Evolutionary conservation across 2,113 vertebrate genomes (phyloP), one percentile per base, ranked within the genome.

Genomic region (Eidolon helvum): DNA sequence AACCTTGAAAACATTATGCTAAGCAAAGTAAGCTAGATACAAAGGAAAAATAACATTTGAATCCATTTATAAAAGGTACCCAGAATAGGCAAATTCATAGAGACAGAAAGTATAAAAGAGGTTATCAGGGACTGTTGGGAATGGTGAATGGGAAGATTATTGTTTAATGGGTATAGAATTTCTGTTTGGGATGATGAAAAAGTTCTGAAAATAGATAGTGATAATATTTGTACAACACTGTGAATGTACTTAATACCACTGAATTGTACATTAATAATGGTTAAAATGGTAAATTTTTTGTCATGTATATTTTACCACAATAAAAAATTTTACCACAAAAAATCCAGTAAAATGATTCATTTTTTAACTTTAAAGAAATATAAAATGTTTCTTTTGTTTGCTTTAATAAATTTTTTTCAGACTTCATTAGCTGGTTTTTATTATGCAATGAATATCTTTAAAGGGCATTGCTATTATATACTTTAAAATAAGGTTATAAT

Each of bases 401-500:
- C 35, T 79, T 91, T 78, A 72, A 48, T 48, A 57, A 77, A 33
- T n/a, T 78, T 33, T 40, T 28, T 85, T 78, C 71, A 19, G n/a
- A 45, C 22, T 28, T 90, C 55, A 61, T 45, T 86, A 63, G 22
- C 28, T 86, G 55, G n/a, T 86, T 69, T 90, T 80, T 53, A 53
- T 86, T 48, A 71, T 7, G 85, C 28, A 86, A 55, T 63, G 9
- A 63, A 35, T 71, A 61, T 5, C 78, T 85, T 61, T 83, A 59
- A 88, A 85, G 71, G 15, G 3, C 19, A 33, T 63, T 65, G 30
- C 35, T 90, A 48, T 90, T 93, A 55, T 40, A 79, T 90, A 55
- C 35, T 90, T 78, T 79, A 90, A 89, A 84, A 83, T 89, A 84
- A 77, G 59, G 30, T 77, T 69, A 71, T 35, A 90, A 85, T 93